Base-by-base conservation (phyloP, 1,140 invertebrate genomes). In the Dinoponera quadriceps region DNA sequence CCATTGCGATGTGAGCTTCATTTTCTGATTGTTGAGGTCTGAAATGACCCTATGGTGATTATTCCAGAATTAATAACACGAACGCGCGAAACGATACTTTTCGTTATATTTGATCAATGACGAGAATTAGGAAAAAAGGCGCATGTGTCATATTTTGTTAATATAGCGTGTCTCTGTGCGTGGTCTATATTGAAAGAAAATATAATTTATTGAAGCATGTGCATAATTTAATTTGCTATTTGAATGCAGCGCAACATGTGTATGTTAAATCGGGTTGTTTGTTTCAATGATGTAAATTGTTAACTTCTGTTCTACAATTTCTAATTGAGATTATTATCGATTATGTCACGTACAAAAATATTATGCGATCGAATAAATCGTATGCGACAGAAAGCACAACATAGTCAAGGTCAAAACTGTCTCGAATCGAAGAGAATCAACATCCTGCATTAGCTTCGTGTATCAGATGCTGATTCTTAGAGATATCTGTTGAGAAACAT, bases 331-430 rank as follows among this genome's bases (percentile, higher is more conserved):
- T 55, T 13, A 27, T 22, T 78, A 55, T 25, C 20, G 13, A 33
- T 65, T 22, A 75, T 49, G 20, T 14, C 13, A 20, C 3, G 51
- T 51, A 25, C 20, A 11, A 20, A 11, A 38, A 11, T 18, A 51
- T 20, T 44, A 20, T 44, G 71, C n/a, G 25, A 44, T n/a, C 13
- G 14, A 78, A 51, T 22, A 78, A 78, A 7, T 69, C 33, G n/a
- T 2, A 20, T 54, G 55, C 51, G 22, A 68, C 25, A 20, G 49
- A 57, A 38, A 78, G 49, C 48, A n/a, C n/a, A 27, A 25, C 22
- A 16, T 68, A 71, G 68, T 85, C 66, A 84, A 63, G 66, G 82
- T 48, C 68, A 62, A n/a, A n/a, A 48, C 51, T 48, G 65, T 63
- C 25, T 3, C 22, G 38, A 9, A 63, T 75, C 27, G 18, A 2